These are phyloP conservation scores for Leptodactylus fallax DNA, from an alignment of 2,797 vertebrate genomes.

Conservation along the genomic window DNA sequence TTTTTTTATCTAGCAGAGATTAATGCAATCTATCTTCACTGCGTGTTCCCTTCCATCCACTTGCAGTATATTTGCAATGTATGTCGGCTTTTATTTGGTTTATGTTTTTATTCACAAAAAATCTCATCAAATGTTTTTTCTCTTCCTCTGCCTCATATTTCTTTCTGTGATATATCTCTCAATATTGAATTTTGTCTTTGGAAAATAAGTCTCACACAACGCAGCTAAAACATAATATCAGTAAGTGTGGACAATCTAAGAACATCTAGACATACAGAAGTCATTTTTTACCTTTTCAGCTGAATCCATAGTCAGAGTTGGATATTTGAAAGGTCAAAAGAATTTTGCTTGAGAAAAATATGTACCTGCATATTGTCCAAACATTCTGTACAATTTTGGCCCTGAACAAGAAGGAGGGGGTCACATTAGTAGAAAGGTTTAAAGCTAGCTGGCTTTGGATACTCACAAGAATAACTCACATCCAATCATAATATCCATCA, in stretches of 20 bases:
- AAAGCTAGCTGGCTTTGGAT: neutral
- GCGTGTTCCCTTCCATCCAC: slow-evolving; percentile 34
- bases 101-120: slow-evolving; percentile 41
- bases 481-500: neutral
- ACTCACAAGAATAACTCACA: neutral
- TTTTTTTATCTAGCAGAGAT: slow-evolving; percentile 58
- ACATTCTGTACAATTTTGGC: neutral
- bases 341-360: neutral
- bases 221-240: neutral
- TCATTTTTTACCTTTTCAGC: neutral
- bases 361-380: neutral
- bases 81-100: slow-evolving; percentile 42
- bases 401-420: too few relatives aligned
- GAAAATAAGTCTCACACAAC: slow-evolving; percentile 12
- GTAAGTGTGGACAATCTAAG: neutral
- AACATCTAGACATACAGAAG: neutral
- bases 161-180: slow-evolving; percentile 24
- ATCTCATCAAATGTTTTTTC: slow-evolving; percentile 44
- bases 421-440: too few relatives aligned
- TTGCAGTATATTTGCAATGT: slow-evolving; percentile 33
- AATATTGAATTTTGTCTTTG: slow-evolving; percentile 13
- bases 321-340: neutral
- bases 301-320: neutral
- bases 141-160: slow-evolving; percentile 47
- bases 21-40: slow-evolving; percentile 62